Evolutionary conservation across 92 coral and sea anemone genomes (phyloP), one percentile per base, ranked within the genome.

Genomic region (Porites evermanni): DNA sequence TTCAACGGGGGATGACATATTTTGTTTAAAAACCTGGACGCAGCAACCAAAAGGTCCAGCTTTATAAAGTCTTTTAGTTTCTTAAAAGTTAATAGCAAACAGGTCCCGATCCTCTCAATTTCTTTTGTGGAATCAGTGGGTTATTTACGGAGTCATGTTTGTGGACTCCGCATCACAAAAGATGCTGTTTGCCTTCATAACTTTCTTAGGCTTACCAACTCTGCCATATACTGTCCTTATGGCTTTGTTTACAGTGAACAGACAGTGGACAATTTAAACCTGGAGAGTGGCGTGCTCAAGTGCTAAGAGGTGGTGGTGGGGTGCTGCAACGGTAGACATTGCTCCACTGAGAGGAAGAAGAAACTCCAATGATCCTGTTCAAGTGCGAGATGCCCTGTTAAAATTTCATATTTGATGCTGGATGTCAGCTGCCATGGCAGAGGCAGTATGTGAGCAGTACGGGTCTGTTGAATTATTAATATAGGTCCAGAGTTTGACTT

Each of bases 141-240:
- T n/a, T n/a, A n/a, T n/a, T n/a, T n/a, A n/a, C n/a, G n/a, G n/a
- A n/a, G n/a, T n/a, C n/a, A n/a, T n/a, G n/a, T n/a, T n/a, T n/a
- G n/a, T n/a, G n/a, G n/a, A n/a, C n/a, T n/a, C n/a, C n/a, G n/a
- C n/a, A n/a, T 91, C 38, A 79, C 86, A 60, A 94, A 91, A 77
- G 92, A 91, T 75, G 86, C 91, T 80, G 79, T 91, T 58, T 94
- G 97, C 89, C 72, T 92, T 23, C 97, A 89, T 63, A 94, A 91
- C 82, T 83, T 75, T 64, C 92, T 89, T 51, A 77, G 94, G 64
- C 94, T 82, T 79, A 86, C 94, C 24, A 73, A 91, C 74, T 51
- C 84, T 86, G 91, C 90, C 29, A 72, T 77, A 20, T 91, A 83
- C 80, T 86, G 93, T 77, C 93, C 91, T 64, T 64, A 72, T 54